These are phyloP conservation scores for Trachelus stipa DNA, from an alignment of 2,888 invertebrate species.

Conservation along the genomic window DNA sequence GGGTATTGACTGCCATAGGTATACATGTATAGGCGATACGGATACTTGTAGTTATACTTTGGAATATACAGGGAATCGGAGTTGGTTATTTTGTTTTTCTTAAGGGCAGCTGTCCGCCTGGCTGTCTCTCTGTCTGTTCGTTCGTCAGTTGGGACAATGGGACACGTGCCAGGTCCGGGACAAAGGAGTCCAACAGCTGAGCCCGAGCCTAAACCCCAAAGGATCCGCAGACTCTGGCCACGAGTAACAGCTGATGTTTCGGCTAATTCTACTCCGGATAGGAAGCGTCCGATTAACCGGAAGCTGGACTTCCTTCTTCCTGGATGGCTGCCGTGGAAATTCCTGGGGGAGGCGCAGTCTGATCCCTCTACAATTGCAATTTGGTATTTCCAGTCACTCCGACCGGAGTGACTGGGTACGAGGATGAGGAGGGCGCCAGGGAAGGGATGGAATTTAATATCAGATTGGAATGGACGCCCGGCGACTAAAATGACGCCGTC, in stretches of 20 bases:
- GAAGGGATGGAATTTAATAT: not conserved
- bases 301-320: not conserved
- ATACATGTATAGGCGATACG: not conserved
- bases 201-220: conserved; percentile 10
- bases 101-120: conserved; percentile 10
- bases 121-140: conserved; percentile 29
- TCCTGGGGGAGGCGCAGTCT: not conserved
- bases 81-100: conserved; percentile 5
- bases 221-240: not conserved
- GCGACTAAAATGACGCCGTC: not conserved
- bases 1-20: not conserved
- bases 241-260: conserved; percentile 6
- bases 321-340: not conserved
- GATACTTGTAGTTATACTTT: not conserved
- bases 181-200: conserved; percentile 13
- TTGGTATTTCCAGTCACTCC: not conserved
- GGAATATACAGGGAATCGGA: not conserved
- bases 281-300: not conserved
- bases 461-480: not conserved
- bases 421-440: not conserved
- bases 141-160: conserved; percentile 42
- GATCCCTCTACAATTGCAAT: not conserved
- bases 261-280: not conserved
- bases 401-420: not conserved
- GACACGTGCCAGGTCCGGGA: conserved; percentile 36